Evolutionary conservation across 2,888 invertebrate genomes (phyloP), one percentile per base, ranked within the genome.

Genomic region (Agriotes lineatus): DNA sequence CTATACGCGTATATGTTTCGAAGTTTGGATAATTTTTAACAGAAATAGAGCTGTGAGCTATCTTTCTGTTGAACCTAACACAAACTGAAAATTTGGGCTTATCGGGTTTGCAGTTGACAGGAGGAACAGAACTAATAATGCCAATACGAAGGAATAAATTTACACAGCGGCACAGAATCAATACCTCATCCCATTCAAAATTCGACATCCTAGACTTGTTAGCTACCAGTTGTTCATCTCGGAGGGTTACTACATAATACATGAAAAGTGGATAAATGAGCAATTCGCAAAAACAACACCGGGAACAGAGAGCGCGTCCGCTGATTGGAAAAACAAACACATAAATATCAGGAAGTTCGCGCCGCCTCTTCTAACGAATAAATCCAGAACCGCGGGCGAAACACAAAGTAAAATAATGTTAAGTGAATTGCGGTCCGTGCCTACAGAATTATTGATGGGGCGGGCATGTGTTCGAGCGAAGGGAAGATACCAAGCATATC

Each of bases 271-370:
- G 25, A 50, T 50, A 50, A 50, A 50, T 50, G 30, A 50, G 30
- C 25, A 20, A 50, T 9, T 50, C 16, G 30, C 12, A 50, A 50
- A 50, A 50, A 50, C 50, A 50, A 14, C 50, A 25, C 6, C 50
- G 16, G 30, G 50, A 56, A 39, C 12, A 57, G 30, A 44, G 42
- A 48, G 19, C 48, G 56, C 37, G 44, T 44, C 63, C 58, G 61
- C 65, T 70, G 72, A 72, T 72, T 72, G 72, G 72, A 66, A 72
- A 72, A 72, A 72, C 72, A 72, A 72, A 70, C 72, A 72, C 70
- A 72, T 72, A 72, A 72, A 72, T 72, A 70, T 68, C 70, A 65
- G 64, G 69, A 69, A 69, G 61, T 69, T 69, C 66, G 50, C 64
- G 66, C 56, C 52, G 59, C 20, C 57, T 57, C 44, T 56, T 30